These are phyloP conservation scores for Ophion costatus DNA, from an alignment of 2,888 invertebrate genomes.

Conservation along the genomic window DNA sequence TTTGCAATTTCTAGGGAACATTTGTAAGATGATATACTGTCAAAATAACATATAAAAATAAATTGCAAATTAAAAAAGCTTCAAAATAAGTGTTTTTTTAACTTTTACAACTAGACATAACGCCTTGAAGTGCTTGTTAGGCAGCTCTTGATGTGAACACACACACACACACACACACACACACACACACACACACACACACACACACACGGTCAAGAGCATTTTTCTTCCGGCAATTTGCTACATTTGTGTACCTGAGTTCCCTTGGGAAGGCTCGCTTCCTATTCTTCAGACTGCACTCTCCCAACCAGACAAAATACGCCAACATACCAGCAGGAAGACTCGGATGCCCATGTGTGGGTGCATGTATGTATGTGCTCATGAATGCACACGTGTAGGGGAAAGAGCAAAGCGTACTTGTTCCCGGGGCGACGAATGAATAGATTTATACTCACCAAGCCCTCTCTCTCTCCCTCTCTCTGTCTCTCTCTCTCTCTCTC, in stretches of 20 bases:
- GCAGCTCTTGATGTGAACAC: background rate
- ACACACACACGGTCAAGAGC: background rate
- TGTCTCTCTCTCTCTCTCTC: slow-evolving; percentile 26
- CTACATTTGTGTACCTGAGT: slow-evolving; percentile 35
- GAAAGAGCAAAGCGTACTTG: slow-evolving; percentile 50
- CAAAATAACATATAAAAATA: no score
- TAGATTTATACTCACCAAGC: slow-evolving; percentile 65
- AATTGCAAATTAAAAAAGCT: no score
- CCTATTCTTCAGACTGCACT: slow-evolving; percentile 53
- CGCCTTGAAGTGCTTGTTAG: no score
- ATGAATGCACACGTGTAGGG: background rate
- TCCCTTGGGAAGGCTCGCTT: slow-evolving; percentile 40
- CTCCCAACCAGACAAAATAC: slow-evolving; percentile 43
- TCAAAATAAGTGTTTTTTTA: no score
- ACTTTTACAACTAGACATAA: no score
- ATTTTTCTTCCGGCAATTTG: slow-evolving; percentile 3
- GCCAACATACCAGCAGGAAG: slow-evolving; percentile 21
- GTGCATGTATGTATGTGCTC: background rate
- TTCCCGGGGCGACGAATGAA: slow-evolving; percentile 66
- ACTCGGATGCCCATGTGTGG: background rate
- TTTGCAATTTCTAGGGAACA: no score
- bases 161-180: no score
- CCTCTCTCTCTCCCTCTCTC: slow-evolving; percentile 17
- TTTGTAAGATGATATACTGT: no score
- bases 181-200: no score